Percentiles rank a stretch among this genome's conserved stretches.
phyloP scores from a whole-genome alignment of 2,888 invertebrate species.

The Callyntrura guangdongensis region DNA sequence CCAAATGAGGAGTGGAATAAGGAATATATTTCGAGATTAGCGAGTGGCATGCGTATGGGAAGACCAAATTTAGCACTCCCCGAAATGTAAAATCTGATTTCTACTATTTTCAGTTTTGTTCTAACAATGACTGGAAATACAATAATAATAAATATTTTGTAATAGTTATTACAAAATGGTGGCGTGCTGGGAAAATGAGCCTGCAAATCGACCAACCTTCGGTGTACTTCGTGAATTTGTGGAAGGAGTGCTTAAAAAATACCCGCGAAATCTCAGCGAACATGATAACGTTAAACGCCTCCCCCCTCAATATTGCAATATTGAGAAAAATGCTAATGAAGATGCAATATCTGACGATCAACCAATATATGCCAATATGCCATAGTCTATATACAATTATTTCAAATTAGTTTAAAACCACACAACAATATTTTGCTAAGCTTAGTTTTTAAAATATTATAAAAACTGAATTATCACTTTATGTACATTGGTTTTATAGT shows the following conservation, averaged over 20 bases:
- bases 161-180: conserved; percentile 71
- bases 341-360: too few species aligned
- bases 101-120: background rate
- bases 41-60: conserved; percentile 77
- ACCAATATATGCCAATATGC: too few species aligned
- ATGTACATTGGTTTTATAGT: background rate
- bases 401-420: too few species aligned
- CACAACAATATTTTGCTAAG: too few species aligned
- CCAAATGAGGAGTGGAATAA: conserved; percentile 75
- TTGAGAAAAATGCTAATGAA: background rate
- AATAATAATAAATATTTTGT: background rate
- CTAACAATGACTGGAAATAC: background rate
- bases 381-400: too few species aligned
- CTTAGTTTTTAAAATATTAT: background rate
- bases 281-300: background rate
- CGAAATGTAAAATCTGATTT: background rate
- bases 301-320: background rate
- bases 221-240: conserved; percentile 42
- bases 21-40: background rate
- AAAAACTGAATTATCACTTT: background rate
- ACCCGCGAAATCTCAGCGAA: background rate
- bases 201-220: conserved; percentile 59
- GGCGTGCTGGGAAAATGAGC: conserved; percentile 74
- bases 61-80: conserved; percentile 67
- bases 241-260: background rate